phyloP scores from a whole-genome alignment of 2,888 invertebrate genomes.

The Scaptomyza polygonia region DNA sequence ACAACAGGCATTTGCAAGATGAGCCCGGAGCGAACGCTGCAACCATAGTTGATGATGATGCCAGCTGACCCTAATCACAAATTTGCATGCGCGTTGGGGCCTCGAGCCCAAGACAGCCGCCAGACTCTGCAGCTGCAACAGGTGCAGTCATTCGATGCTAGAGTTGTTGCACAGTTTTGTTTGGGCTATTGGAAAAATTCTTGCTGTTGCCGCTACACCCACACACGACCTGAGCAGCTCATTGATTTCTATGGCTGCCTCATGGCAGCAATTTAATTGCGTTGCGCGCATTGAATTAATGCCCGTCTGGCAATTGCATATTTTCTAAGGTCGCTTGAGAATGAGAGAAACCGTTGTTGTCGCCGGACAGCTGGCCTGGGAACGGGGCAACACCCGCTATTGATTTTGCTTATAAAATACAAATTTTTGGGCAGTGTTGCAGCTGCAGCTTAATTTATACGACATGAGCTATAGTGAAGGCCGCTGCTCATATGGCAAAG shows the following conservation, averaged over 20 bases:
- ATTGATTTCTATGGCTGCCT: constrained; percentile 70
- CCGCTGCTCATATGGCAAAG: constrained; percentile 74
- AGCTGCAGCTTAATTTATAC: constrained; percentile 69
- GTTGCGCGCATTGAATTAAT: constrained; percentile 63
- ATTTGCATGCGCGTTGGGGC: constrained; percentile 70
- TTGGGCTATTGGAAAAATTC: constrained; percentile 24
- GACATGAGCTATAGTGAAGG: constrained; percentile 67
- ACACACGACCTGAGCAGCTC: constrained; percentile 64
- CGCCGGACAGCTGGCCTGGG: constrained; percentile 41
- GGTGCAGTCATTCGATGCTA: constrained; percentile 37
- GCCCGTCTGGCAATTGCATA: constrained; percentile 62
- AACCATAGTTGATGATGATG: constrained; percentile 66
- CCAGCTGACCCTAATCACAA: constrained; percentile 78
- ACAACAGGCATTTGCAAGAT: constrained; percentile 39
- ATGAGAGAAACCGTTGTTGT: constrained; percentile 38
- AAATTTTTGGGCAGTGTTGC: constrained; percentile 29
- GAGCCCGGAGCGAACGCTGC: constrained; percentile 37
- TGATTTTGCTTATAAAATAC: constrained; percentile 12
- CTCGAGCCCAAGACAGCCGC: constrained; percentile 22
- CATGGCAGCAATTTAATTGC: constrained; percentile 48
- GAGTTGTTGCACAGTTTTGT: constrained; percentile 11
- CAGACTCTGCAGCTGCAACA: constrained; percentile 42
- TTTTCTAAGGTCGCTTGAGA: constrained; percentile 71
- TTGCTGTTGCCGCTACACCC: constrained; percentile 56
- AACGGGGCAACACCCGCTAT: constrained; percentile 73